A percentile compares a stretch with the other conserved stretches of the same genome.
phyloP scores from a whole-genome alignment of 2,797 vertebrate species.

The Sebastiscus tertius region DNA sequence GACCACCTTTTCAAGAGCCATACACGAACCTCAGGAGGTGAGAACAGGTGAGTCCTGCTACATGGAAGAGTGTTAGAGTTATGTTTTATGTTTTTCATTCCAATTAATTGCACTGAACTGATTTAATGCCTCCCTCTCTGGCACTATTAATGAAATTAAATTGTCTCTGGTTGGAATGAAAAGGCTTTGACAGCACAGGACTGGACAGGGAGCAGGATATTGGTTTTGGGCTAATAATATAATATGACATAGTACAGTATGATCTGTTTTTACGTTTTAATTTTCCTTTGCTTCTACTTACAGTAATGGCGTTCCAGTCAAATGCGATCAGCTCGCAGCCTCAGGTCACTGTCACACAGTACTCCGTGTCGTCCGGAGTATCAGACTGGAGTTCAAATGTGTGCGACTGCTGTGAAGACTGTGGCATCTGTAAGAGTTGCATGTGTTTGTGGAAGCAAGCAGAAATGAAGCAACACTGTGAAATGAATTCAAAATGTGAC shows the following conservation, averaged over 20 bases:
- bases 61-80: neutral
- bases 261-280: neutral
- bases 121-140: neutral
- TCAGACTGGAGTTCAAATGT: conserved; percentile 79
- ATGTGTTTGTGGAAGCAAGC: neutral
- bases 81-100: neutral
- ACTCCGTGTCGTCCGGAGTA: conserved; percentile 52
- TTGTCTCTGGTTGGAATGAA: neutral
- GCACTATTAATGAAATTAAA: neutral
- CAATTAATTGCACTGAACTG: neutral
- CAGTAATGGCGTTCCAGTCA: conserved; percentile 80
- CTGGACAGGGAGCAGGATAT: neutral
- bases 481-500: neutral
- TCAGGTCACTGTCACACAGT: conserved; percentile 73
- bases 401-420: conserved; percentile 85
- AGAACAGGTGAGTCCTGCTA: conserved; percentile 28
- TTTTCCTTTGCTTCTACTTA: neutral
- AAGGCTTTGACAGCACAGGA: neutral
- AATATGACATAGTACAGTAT: neutral
- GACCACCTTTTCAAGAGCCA: neutral
- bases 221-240: neutral
- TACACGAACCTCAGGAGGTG: conserved; percentile 18
- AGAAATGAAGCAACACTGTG: neutral
- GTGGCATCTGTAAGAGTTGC: conserved; percentile 80
- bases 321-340: conserved; percentile 80